Percentiles rank a stretch among this genome's conserved stretches.
These are phyloP conservation scores for Girardinichthys multiradiatus DNA, from an alignment of 2,113 vertebrate genomes.

Conservation along the genomic window DNA sequence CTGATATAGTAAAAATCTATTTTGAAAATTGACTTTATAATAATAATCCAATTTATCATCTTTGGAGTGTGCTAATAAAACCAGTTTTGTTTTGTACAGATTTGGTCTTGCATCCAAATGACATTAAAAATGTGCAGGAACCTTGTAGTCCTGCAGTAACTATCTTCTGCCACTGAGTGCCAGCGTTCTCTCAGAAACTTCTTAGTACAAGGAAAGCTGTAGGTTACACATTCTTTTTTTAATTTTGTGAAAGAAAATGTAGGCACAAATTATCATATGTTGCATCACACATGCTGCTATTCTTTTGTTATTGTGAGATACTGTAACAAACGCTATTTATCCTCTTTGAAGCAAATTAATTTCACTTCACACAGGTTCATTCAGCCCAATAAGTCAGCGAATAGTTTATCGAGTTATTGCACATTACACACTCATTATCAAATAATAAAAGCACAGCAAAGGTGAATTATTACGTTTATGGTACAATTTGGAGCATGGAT, in stretches of 20 bases:
- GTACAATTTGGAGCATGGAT: not conserved
- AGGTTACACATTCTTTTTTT: not conserved
- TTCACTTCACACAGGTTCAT: constrained; percentile 18
- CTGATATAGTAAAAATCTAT: too few relatives aligned
- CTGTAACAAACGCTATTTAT: constrained; percentile 20
- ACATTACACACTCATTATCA: constrained; percentile 48
- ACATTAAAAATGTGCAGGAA: not conserved
- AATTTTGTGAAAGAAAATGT: constrained; percentile 21
- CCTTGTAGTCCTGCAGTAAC: not conserved
- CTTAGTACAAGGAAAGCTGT: not conserved
- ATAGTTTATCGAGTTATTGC: constrained; percentile 61
- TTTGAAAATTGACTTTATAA: too few relatives aligned
- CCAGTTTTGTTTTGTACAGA: too few relatives aligned
- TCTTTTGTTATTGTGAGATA: constrained; percentile 72
- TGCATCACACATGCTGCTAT: constrained; percentile 23
- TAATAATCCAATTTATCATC: too few relatives aligned
- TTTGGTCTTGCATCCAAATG: too few relatives aligned
- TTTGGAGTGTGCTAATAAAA: too few relatives aligned
- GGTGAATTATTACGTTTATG: constrained; percentile 27
- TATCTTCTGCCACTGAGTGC: constrained; percentile 42
- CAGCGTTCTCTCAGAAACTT: constrained; percentile 34
- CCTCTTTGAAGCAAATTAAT: constrained; percentile 22
- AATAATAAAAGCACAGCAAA: constrained; percentile 42
- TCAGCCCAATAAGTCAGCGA: constrained; percentile 20
- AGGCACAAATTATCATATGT: constrained; percentile 20